phyloP scores from a whole-genome alignment of 2,113 vertebrate genomes.

The Centrocercus urophasianus region DNA sequence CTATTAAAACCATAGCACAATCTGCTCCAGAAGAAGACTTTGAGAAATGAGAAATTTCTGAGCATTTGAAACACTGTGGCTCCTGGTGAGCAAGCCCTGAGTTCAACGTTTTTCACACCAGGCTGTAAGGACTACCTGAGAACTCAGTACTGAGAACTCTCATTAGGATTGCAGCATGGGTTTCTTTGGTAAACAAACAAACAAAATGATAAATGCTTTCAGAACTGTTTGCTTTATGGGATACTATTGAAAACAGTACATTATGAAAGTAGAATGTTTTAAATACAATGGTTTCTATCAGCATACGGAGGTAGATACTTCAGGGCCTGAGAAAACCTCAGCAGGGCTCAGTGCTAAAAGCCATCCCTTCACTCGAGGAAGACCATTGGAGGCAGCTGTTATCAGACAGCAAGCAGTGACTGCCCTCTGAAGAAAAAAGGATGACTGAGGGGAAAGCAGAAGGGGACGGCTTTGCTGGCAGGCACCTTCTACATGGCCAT shows the following conservation, averaged over 20 bases:
- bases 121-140: not conserved
- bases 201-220: not conserved
- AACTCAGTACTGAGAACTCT: not conserved
- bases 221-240: not conserved
- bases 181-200: not conserved
- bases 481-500: not conserved
- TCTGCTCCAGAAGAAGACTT: not conserved
- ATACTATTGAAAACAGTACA: not conserved
- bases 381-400: not conserved
- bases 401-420: not conserved
- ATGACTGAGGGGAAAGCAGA: not conserved
- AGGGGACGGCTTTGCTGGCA: not conserved
- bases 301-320: not conserved
- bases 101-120: not conserved
- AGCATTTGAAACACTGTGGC: not conserved
- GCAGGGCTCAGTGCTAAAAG: not conserved
- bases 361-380: not conserved
- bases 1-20: not conserved
- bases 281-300: not conserved
- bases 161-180: not conserved
- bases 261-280: not conserved
- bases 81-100: rapidly evolving
- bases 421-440: not conserved
- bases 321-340: not conserved
- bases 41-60: conserved; percentile 14